These are phyloP conservation scores for Aricia agestis DNA, from an alignment of 1,140 invertebrate genomes.

Conservation along the genomic window DNA sequence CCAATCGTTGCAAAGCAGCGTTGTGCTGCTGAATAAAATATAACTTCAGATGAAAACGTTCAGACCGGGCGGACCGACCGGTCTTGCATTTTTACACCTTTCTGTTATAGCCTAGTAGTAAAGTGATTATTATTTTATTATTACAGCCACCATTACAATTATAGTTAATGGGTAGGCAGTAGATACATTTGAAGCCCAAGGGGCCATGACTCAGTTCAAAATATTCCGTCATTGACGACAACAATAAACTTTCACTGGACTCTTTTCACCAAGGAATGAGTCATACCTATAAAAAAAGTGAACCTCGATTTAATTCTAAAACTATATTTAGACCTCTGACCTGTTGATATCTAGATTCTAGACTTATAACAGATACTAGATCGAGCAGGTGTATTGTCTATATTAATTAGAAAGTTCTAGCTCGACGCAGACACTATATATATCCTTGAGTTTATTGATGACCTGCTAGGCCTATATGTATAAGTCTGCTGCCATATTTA, in stretches of 20 bases:
- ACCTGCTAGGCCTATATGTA: background rate
- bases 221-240: background rate
- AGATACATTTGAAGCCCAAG: background rate
- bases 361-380: background rate
- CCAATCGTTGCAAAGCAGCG: too few relatives aligned
- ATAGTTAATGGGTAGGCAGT: background rate
- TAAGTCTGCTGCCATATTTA: background rate
- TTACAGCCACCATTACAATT: background rate
- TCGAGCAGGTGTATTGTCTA: background rate
- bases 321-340: background rate
- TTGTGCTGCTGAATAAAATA: too few relatives aligned
- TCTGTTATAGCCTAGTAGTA: too few relatives aligned
- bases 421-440: background rate
- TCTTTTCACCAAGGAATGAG: background rate
- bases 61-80: too few relatives aligned
- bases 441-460: slow-evolving; percentile 1
- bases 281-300: background rate
- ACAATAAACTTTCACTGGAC: background rate
- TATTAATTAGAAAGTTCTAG: background rate
- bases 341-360: background rate
- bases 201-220: background rate
- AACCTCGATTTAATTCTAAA: background rate
- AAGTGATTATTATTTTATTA: too few relatives aligned
- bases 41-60: too few relatives aligned
- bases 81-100: too few relatives aligned